Evolutionary conservation across 2,888 invertebrate genomes (phyloP).

Genomic region (Hedychridium roseum): DNA sequence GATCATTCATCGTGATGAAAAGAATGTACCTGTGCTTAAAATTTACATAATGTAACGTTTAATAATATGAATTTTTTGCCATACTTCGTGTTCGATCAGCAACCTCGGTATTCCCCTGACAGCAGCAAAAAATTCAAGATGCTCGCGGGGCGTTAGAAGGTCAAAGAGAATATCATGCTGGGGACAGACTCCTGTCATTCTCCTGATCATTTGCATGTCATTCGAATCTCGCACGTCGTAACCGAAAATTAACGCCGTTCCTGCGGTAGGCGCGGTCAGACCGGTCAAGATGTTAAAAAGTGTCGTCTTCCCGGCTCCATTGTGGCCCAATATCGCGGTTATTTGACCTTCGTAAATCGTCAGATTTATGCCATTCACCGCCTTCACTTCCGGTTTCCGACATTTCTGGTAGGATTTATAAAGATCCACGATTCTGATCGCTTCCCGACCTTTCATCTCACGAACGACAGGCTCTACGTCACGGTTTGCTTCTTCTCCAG

Average conservation of each 20-base stretch:
- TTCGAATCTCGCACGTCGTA: conserved; percentile 79
- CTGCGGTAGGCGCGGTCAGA: conserved; percentile 76
- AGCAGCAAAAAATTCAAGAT: conserved; percentile 83
- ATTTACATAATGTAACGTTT: no score
- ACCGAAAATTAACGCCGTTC: conserved; percentile 79
- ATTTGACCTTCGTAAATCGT: conserved; percentile 88
- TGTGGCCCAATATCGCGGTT: conserved; percentile 85
- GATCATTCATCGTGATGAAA: no score
- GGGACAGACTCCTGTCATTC: conserved; percentile 87
- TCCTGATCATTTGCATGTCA: conserved; percentile 79
- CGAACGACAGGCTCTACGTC: conserved; percentile 78
- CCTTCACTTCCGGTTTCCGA: conserved; percentile 74
- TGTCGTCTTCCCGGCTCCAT: conserved; percentile 89
- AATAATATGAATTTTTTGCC: no score
- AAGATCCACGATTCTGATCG: conserved; percentile 77
- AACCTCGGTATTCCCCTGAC: conserved; percentile 71
- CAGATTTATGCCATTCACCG: conserved; percentile 79
- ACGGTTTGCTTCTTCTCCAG: conserved; percentile 66
- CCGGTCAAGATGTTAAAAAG: conserved; percentile 87
- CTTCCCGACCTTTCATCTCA: conserved; percentile 78
- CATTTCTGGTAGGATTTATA: conserved; percentile 78
- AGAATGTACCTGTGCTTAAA: no score
- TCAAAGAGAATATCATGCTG: conserved; percentile 88
- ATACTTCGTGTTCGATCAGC: conserved; percentile 56
- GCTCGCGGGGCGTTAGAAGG: conserved; percentile 79